Base-by-base conservation (phyloP, 1,140 invertebrate species). In the Carposina sasakii region DNA sequence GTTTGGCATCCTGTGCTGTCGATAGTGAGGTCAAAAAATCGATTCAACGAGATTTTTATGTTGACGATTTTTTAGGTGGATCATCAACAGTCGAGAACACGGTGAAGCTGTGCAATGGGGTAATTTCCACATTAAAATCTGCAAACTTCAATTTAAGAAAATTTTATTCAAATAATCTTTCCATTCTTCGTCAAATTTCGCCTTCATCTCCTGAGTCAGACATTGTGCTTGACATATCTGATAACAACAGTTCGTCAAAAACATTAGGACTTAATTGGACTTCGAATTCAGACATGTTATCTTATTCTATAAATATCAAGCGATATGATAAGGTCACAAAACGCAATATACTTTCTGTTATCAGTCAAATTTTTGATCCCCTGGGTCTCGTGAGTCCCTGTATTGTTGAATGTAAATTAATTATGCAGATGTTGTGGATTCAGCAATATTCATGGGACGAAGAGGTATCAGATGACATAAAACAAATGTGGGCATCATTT, bases 351-450 rank as follows among this genome's bases (percentile, higher is more conserved):
- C 21, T 59, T 19, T 48, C 52, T 9, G n/a, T 44, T 16, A 46
- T 59, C 17, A 42, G 24, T 17, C 48, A 54, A 47, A 44, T 60
- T 16, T 60, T 60, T 42, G 58, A 60, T 33, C 54, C 50, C 20
- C 34, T 60, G 31, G 58, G 58, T 10, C 26, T 53, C 10, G 22
- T 60, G 28, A 24, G 24, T 4, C 58, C 58, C 5, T 56, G 47
- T 22, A 47, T 56, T 21, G 39, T 60, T 4, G 34, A 44, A 31
- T 28, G 48, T 9, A 60, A 60, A 51, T 34, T 56, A 15, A 21
- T 49, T 15, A 41, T 61, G 17, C 52, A 52, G 45, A 45, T 41
- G 23, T 45, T 54, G 22, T 48, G 46, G 45, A 13, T 47, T 6
- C 15, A 52, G 22, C 23, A 52, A 48, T 28, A 17, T 26, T 16